Base-by-base conservation (phyloP, 1,140 invertebrate species). In the Hyles vespertilio region DNA sequence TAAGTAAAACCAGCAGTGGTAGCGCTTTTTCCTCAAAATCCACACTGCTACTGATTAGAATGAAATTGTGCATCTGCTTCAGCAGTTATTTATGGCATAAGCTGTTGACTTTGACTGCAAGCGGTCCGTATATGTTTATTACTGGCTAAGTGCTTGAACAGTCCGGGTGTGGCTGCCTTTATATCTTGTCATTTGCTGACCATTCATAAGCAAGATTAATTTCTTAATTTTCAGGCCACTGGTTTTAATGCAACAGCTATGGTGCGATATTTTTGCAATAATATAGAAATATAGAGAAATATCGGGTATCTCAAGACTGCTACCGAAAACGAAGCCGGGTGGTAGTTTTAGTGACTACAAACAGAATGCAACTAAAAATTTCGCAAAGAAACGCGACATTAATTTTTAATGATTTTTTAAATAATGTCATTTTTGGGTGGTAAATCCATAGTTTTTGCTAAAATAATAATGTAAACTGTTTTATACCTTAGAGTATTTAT, bases 171-270 rank as follows among this genome's bases (percentile, higher is more conserved):
- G 36, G 36, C 22, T 2, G 22, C 22, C 22, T 22, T 22, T 22
- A 22, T 22, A 22, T 22, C 22, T 22, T 22, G 22, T 22, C 22
- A 22, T 22, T 22, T 22, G 22, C 22, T 22, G 22, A 22, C 22
- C 22, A 22, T 22, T 22, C 36, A 5, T 40, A 40, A 5, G 2
- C 36, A 40, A 40, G 4, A 22, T 33, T 48, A 34, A 32, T 59
- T 46, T 43, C 12, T 36, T 44, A 55, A 53, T 57, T 61, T 67
- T 34, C 59, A 72, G 69, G 66, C 66, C 6, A 59, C 63, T n/a
- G 69, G 69, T 8, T 72, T 72, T 56, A 65, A 66, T 54, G 22
- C 63, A 40, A 61, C 56, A 32, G 69, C 69, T 48, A 56, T 47
- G 58, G 69, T 72, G 62, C 49, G 53, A 11, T 33, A 54, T 4